Percentiles rank a stretch among this genome's conserved stretches.
phyloP scores from a whole-genome alignment of 1,140 invertebrate genomes.

The Drosophila pruinosa region DNA sequence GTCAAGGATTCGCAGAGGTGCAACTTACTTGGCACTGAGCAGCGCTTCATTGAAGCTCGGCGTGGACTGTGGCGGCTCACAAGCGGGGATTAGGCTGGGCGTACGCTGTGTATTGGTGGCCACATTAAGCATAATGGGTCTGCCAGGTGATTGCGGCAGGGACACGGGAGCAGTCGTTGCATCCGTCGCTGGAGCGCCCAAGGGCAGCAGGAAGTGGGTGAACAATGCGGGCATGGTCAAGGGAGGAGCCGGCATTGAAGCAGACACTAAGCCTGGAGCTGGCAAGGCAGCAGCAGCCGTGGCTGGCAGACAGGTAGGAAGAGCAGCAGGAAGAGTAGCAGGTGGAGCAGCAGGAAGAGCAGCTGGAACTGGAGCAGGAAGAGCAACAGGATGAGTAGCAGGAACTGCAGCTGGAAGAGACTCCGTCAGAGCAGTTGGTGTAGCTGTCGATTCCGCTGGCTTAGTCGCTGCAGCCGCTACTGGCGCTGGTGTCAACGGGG shows the following conservation, averaged over 20 bases:
- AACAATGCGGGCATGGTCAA: neutral
- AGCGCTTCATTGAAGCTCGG: conserved; percentile 55
- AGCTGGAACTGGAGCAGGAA: neutral
- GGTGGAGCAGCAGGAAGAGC: neutral
- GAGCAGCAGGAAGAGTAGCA: neutral
- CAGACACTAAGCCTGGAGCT: neutral
- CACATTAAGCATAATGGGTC: conserved; percentile 5
- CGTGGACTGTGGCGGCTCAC: neutral
- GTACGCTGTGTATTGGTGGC: conserved; percentile 30
- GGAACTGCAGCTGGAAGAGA: neutral
- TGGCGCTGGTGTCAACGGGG: neutral
- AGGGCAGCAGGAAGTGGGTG: neutral
- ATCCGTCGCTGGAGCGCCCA: neutral
- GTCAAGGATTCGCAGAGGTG: neutral
- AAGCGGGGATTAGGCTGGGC: neutral
- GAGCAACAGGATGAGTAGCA: neutral
- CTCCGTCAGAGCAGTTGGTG: neutral
- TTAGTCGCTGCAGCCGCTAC: neutral
- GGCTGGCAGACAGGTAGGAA: too few species aligned
- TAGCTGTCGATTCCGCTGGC: neutral
- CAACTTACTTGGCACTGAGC: conserved; percentile 54
- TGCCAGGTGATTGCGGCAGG: neutral
- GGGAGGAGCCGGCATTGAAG: neutral
- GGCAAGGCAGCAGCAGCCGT: neutral
- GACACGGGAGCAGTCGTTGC: neutral